Base-by-base conservation (phyloP, 2,888 invertebrate genomes). In the Drosophila rubida region DNA sequence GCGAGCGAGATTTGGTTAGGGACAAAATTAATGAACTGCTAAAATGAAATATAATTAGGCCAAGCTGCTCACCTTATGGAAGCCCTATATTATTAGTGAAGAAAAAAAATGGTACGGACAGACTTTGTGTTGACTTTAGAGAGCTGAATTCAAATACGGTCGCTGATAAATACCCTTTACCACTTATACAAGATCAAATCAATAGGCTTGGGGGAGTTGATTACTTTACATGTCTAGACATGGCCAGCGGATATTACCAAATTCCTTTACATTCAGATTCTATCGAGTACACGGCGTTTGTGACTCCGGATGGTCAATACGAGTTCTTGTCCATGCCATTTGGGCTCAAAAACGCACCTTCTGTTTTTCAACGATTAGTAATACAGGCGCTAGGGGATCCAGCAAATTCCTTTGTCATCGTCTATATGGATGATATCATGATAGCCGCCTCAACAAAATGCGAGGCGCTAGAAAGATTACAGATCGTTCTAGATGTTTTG, bases 401-500 rank as follows among this genome's bases (percentile, higher is more conserved):
- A n/a, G 35, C 35, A 25, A 25, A 58, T 49, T 49, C 58, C 8
- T 58, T 13, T 58, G 14, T n/a, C 14, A 30, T 41, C 41, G 41
- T 27, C 53, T 32, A 53, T 9, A n/a, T n/a, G n/a, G n/a, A n/a
- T n/a, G n/a, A n/a, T n/a, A 51, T 51, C 27, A 51, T 60, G 16
- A 25, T 41, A 41, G 13, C 9, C n/a, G 57, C 48, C 2, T 16
- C 60, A 60, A 46, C 46, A 53, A 37, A 45, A 51, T 39, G 45
- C 25, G 60, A 46, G 30, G 60, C 60, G 13, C 30, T 62, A 16
- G 50, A 55, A 55, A 39, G 55, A 25, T 48, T 48, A 41, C 30
- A 61, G 25, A 35, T 48, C 30, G 30, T 22, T 42, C 48, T 46
- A 48, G 13, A 61, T 32, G 22, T 61, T 41, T 30, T 46, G 14